Evolutionary conservation across 2,113 vertebrate genomes (phyloP).

Genomic region (Formicarius rufipectus): DNA sequence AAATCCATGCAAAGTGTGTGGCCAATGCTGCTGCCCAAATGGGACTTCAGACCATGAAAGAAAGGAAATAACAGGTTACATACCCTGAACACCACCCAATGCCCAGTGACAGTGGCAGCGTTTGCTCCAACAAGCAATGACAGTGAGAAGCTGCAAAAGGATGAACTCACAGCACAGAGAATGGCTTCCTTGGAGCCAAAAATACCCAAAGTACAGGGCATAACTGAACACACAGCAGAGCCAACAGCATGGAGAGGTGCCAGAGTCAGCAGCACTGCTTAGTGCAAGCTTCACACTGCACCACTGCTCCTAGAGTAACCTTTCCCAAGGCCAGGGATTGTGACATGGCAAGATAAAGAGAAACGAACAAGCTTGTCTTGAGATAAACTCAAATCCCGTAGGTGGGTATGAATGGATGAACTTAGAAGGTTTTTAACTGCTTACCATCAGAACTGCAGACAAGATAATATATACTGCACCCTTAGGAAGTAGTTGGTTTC

Average conservation of each 20-base stretch:
- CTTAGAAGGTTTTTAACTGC: not conserved
- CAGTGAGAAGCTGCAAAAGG: too few species aligned
- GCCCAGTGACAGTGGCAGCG: not conserved
- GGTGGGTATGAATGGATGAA: not conserved
- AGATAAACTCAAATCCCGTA: not conserved
- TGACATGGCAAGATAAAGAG: not conserved
- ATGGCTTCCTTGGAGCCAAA: accelerated
- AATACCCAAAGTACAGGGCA: not conserved
- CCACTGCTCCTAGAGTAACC: not conserved
- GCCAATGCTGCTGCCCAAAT: not conserved
- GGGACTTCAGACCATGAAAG: not conserved
- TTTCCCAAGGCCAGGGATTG: not conserved
- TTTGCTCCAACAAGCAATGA: not conserved
- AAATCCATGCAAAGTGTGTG: not conserved
- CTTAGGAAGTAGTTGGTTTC: not conserved
- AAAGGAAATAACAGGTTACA: not conserved
- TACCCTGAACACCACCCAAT: not conserved
- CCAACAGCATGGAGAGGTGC: not conserved
- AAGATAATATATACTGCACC: not conserved
- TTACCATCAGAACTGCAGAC: not conserved
- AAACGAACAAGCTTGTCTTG: not conserved
- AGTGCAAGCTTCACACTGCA: not conserved
- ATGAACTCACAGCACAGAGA: not conserved
- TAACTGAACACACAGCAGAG: accelerated
- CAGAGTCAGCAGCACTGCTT: not conserved